phyloP scores from a whole-genome alignment of 1,140 invertebrate genomes.

The Planococcus citri region DNA sequence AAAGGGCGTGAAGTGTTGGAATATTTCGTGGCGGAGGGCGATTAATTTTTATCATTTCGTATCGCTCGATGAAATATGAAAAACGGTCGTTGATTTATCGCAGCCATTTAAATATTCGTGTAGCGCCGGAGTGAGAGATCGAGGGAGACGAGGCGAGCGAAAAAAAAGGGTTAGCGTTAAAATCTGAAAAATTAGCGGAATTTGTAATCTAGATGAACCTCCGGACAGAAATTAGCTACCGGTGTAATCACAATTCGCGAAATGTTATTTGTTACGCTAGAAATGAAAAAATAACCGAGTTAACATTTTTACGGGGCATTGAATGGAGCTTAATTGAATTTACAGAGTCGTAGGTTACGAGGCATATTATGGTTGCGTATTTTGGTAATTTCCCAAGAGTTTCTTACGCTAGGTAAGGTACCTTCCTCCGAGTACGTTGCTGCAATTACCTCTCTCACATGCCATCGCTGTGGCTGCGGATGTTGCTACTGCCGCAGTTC shows the following conservation, averaged over 20 bases:
- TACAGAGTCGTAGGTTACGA: constrained; percentile 9
- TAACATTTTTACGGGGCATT: constrained; percentile 15
- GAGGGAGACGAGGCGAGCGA: too few species aligned
- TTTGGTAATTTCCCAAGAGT: constrained; percentile 16
- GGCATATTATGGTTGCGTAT: constrained; percentile 11
- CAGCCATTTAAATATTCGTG: neutral
- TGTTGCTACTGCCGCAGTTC: too few species aligned
- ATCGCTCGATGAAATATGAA: neutral
- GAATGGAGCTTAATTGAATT: constrained; percentile 18
- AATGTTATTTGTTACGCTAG: constrained; percentile 10
- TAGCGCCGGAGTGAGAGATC: too few species aligned
- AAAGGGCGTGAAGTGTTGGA: neutral
- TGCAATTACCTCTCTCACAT: neutral
- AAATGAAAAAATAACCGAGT: constrained; percentile 19
- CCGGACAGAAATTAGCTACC: constrained; percentile 4
- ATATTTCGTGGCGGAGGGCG: neutral
- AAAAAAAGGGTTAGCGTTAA: neutral
- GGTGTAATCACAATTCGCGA: neutral
- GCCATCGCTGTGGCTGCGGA: too few species aligned
- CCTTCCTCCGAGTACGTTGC: neutral
- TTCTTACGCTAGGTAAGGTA: constrained; percentile 16
- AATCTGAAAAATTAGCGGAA: neutral
- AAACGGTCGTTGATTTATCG: neutral
- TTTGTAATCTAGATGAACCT: neutral
- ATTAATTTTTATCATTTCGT: constrained; percentile 4